These are phyloP conservation scores for Orthosia gracilis DNA, from an alignment of 2,888 invertebrate genomes.

Conservation along the genomic window DNA sequence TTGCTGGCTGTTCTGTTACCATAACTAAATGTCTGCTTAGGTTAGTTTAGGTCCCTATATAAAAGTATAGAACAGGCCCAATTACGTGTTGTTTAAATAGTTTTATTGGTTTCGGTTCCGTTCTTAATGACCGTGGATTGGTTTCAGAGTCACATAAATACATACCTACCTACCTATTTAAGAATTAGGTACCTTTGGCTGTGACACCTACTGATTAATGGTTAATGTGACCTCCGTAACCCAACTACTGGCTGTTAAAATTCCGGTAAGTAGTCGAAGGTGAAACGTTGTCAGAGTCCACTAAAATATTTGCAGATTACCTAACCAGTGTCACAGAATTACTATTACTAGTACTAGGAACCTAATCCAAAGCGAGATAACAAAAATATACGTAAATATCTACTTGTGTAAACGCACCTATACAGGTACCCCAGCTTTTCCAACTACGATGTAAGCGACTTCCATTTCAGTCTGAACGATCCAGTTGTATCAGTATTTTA, in stretches of 20 bases:
- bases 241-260: slow-evolving; percentile 22
- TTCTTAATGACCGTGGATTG: too few relatives aligned
- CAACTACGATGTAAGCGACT: too few relatives aligned
- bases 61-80: not conserved
- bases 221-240: not conserved
- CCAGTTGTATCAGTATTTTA: too few relatives aligned
- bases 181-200: not conserved
- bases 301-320: not conserved
- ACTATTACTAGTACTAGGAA: not conserved
- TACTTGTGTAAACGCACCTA: not conserved
- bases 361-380: too few relatives aligned
- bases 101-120: too few relatives aligned
- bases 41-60: not conserved
- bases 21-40: not conserved
- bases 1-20: too few relatives aligned
- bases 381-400: too few relatives aligned
- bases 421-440: not conserved
- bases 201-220: slow-evolving; percentile 10
- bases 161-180: too few relatives aligned
- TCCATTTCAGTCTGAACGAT: too few relatives aligned
- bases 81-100: too few relatives aligned
- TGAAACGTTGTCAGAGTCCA: not conserved
- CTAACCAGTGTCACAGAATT: not conserved
- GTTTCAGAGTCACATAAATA: too few relatives aligned
- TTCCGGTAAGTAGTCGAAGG: slow-evolving; percentile 19